Conservation (phyloP, 2,888 invertebrate genomes). For the Leptopterna dolabrata region DNA sequence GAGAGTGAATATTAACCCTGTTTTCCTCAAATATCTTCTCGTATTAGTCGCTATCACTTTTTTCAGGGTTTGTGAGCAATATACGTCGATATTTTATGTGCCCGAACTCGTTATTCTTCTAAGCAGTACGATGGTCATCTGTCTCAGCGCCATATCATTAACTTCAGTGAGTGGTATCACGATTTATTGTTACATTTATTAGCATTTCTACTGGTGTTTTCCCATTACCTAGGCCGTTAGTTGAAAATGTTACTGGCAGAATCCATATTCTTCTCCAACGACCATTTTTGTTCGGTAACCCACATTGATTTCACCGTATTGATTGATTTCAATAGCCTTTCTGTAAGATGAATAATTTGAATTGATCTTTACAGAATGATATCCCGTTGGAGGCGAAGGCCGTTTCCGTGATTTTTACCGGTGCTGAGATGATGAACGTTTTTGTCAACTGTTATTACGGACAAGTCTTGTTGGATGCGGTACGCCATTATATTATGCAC, state of each 20-base stretch:
- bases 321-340: too few relatives aligned
- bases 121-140: conserved; percentile 21
- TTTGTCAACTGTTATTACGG: conserved; percentile 36
- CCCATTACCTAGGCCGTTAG: too few relatives aligned
- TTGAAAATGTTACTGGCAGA: too few relatives aligned
- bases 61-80: conserved; percentile 19
- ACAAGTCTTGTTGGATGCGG: conserved; percentile 24
- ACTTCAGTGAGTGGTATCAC: background rate
- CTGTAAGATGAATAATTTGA: too few relatives aligned
- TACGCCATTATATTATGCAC: background rate
- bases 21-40: too few relatives aligned
- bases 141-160: conserved; percentile 28
- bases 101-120: conserved; percentile 23
- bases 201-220: too few relatives aligned
- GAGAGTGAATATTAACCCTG: too few relatives aligned
- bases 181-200: too few relatives aligned
- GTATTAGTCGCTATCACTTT: background rate
- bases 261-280: too few relatives aligned
- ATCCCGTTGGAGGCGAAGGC: conserved; percentile 25
- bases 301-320: too few relatives aligned
- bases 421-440: conserved; percentile 22
- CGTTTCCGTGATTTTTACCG: conserved; percentile 14
- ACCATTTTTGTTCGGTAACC: too few relatives aligned
- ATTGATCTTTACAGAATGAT: background rate
- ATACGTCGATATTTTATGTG: background rate